phyloP scores from a whole-genome alignment of 2,113 vertebrate species.

The Synchiropus splendidus region DNA sequence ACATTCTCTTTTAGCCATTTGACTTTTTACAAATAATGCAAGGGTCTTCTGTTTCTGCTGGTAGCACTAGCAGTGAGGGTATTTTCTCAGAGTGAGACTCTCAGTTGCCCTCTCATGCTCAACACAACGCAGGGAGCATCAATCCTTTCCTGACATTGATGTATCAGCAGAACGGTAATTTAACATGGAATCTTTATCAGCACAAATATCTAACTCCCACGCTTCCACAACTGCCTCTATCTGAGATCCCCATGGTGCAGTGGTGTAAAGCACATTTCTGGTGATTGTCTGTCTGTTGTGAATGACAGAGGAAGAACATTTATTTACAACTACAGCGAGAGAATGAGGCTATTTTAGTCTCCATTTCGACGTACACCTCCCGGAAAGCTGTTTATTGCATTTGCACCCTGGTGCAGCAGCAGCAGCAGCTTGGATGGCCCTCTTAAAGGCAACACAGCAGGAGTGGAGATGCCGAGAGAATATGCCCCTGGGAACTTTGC shows the following conservation, averaged over 20 bases:
- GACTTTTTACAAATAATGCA: background rate
- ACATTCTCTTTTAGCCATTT: background rate
- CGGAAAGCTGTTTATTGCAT: conserved; percentile 47
- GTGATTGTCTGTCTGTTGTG: background rate
- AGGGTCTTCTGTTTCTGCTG: background rate
- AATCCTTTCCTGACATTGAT: no score
- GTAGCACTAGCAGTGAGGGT: no score
- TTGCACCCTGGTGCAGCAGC: conserved; percentile 33
- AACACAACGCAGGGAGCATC: no score
- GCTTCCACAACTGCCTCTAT: no score
- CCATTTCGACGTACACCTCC: conserved; percentile 31
- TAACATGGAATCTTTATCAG: no score
- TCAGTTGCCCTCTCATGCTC: no score
- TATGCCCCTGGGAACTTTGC: conserved; percentile 19
- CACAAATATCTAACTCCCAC: no score
- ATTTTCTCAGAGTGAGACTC: no score
- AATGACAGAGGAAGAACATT: no score
- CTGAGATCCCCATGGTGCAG: no score
- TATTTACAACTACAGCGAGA: conserved; percentile 5
- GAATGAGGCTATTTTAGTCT: conserved; percentile 8
- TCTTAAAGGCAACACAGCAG: conserved; percentile 37
- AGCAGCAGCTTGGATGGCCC: conserved; percentile 46
- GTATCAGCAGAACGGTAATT: no score
- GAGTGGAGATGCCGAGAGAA: conserved; percentile 35
- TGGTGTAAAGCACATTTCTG: no score